phyloP scores from a whole-genome alignment of 2,888 invertebrate genomes.

The Chloroclysta siterata region DNA sequence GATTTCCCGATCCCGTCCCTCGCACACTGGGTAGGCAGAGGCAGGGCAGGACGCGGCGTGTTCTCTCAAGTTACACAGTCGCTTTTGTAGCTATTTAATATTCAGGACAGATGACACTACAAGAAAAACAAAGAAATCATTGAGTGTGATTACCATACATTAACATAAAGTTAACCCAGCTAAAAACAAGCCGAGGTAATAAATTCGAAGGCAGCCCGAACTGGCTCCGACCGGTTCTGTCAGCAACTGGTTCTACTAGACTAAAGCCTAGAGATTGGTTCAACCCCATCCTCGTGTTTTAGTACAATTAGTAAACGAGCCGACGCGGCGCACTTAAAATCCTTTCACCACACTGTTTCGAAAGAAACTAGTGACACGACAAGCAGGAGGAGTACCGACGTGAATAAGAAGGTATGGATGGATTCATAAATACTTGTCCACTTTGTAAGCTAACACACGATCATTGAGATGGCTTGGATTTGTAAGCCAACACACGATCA shows the following conservation, averaged over 20 bases:
- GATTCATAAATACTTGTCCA: not conserved
- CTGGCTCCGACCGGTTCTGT: constrained; percentile 48
- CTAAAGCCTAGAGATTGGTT: constrained; percentile 51
- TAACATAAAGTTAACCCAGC: constrained; percentile 61
- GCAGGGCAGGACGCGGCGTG: constrained; percentile 16
- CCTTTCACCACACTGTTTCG: too few species aligned
- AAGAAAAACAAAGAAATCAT: constrained; percentile 57
- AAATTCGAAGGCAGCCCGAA: constrained; percentile 54
- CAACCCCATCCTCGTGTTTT: constrained; percentile 58
- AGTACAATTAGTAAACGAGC: constrained; percentile 44
- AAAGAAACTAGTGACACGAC: too few species aligned
- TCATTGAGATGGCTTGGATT: not conserved
- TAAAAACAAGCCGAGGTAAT: constrained; percentile 58
- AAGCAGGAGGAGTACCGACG: too few species aligned
- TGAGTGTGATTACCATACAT: constrained; percentile 60
- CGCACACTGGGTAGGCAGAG: not conserved
- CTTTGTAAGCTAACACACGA: not conserved
- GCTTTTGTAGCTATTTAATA: constrained; percentile 40
- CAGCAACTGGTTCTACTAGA: constrained; percentile 45
- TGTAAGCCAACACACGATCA: not conserved
- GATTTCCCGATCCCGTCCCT: constrained; percentile 34
- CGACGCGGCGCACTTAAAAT: constrained; percentile 12
- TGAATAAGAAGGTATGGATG: too few species aligned
- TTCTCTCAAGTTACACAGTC: constrained; percentile 29
- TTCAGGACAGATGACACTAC: constrained; percentile 50